Conservation (phyloP, 2,113 vertebrate species). For the Columbina picui region DNA sequence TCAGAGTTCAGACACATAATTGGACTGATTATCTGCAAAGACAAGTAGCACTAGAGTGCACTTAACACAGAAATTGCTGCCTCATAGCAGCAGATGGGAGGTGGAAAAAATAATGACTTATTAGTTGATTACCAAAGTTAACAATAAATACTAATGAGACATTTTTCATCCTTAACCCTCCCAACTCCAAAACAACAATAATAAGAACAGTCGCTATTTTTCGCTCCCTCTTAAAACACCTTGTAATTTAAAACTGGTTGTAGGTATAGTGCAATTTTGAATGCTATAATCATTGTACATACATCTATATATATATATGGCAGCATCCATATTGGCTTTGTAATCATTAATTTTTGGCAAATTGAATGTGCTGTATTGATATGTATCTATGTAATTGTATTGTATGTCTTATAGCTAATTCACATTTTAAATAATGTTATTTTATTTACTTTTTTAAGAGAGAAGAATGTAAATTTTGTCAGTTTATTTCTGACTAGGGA, state of each 20-base stretch:
- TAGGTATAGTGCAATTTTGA: slow-evolving; percentile 93
- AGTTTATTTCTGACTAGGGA: slow-evolving; percentile 86
- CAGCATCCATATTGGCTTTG: slow-evolving; percentile 91
- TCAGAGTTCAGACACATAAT: not conserved
- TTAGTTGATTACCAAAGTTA: slow-evolving; percentile 78
- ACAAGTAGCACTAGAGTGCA: slow-evolving; percentile 43
- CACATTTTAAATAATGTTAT: slow-evolving; percentile 91
- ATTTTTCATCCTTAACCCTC: slow-evolving; percentile 59
- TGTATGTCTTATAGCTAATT: slow-evolving; percentile 92
- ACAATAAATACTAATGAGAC: slow-evolving; percentile 68
- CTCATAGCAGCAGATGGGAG: slow-evolving; percentile 34
- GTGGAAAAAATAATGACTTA: slow-evolving; percentile 24
- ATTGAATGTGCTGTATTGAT: slow-evolving; percentile 95
- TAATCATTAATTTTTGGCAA: slow-evolving; percentile 92
- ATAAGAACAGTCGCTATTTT: slow-evolving; percentile 54
- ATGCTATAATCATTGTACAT: slow-evolving; percentile 93
- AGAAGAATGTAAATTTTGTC: slow-evolving; percentile 88
- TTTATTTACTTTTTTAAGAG: slow-evolving; percentile 89
- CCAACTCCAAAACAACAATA: slow-evolving; percentile 37
- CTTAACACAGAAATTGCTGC: slow-evolving; percentile 32
- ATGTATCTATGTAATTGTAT: slow-evolving; percentile 96
- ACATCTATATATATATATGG: slow-evolving; percentile 84
- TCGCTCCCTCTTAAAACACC: slow-evolving; percentile 78
- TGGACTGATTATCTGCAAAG: slow-evolving; percentile 39
- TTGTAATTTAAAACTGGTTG: slow-evolving; percentile 86